phyloP scores from a whole-genome alignment of 1,140 invertebrate genomes.

The Camponotus vicinus region DNA sequence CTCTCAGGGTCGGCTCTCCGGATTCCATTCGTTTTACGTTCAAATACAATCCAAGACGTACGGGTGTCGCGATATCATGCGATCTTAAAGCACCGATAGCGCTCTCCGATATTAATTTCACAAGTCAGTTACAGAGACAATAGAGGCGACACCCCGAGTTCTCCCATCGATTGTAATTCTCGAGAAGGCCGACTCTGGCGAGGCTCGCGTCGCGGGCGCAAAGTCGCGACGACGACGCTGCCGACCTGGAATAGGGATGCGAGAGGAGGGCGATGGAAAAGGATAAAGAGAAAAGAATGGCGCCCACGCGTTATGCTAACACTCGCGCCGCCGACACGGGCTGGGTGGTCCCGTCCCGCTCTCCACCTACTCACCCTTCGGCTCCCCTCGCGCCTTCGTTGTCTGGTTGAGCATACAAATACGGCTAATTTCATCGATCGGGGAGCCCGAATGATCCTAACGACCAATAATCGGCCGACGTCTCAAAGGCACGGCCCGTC shows the following conservation, averaged over 20 bases:
- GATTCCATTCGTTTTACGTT: neutral
- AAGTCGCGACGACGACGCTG: slow-evolving; percentile 61
- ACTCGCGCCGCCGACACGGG: slow-evolving; percentile 83
- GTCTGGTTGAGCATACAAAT: slow-evolving; percentile 69
- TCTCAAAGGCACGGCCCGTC: neutral
- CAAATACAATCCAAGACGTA: neutral
- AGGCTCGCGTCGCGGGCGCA: slow-evolving; percentile 48
- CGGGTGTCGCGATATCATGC: neutral
- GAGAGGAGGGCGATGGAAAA: slow-evolving; percentile 76
- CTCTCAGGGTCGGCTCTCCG: slow-evolving; percentile 27
- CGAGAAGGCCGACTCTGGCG: slow-evolving; percentile 53
- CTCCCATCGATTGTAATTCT: slow-evolving; percentile 58
- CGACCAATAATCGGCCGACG: slow-evolving; percentile 63
- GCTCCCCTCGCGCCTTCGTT: slow-evolving; percentile 73
- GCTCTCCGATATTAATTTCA: neutral
- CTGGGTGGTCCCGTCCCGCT: slow-evolving; percentile 84
- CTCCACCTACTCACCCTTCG: slow-evolving; percentile 83
- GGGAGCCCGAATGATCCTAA: slow-evolving; percentile 59
- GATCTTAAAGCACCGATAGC: slow-evolving; percentile 6
- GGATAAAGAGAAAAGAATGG: slow-evolving; percentile 81
- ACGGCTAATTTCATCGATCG: slow-evolving; percentile 74
- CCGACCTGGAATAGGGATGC: slow-evolving; percentile 58
- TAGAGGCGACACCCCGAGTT: neutral
- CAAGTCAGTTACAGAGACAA: too few species aligned
- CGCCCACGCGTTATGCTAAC: slow-evolving; percentile 86